These are phyloP conservation scores for Thamnophis elegans DNA, from an alignment of 2,797 vertebrate genomes.

Conservation along the genomic window DNA sequence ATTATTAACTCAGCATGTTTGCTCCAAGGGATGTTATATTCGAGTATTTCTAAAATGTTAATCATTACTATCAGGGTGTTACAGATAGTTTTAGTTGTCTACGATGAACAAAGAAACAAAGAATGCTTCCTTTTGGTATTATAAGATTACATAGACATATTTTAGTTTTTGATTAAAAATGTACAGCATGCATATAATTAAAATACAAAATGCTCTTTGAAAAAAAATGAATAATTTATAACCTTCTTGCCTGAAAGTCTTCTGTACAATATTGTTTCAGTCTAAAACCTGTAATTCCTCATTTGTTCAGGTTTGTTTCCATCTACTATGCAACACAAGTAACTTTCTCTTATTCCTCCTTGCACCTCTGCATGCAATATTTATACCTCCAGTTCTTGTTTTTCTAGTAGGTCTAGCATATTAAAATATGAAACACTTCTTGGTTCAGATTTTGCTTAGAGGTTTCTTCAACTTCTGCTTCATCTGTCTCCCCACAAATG, in stretches of 20 bases:
- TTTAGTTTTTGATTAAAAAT: conserved; percentile 22
- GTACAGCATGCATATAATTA: conserved; percentile 23
- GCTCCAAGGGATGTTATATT: not conserved
- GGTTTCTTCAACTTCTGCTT: not conserved
- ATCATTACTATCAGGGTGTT: conserved; percentile 34
- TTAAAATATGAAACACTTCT: not conserved
- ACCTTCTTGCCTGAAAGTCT: conserved; percentile 16
- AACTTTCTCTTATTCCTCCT: not conserved
- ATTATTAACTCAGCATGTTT: not conserved
- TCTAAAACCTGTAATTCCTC: not conserved
- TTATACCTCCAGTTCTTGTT: not conserved
- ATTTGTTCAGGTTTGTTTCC: not conserved
- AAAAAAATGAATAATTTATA: conserved; percentile 18
- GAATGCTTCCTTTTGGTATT: not conserved
- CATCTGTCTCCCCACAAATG: not conserved
- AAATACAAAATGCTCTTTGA: conserved; percentile 17
- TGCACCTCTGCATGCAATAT: not conserved
- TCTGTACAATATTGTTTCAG: not conserved
- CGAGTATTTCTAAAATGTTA: conserved; percentile 18
- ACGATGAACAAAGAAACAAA: conserved; percentile 22
- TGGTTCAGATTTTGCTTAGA: not conserved
- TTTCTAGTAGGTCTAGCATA: not conserved
- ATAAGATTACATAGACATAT: conserved; percentile 18
- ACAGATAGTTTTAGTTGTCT: conserved; percentile 31
- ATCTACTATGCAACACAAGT: not conserved